Percentiles rank a stretch among this genome's conserved stretches.
phyloP scores from a whole-genome alignment of 92 coral and sea anemone genomes.

The Siderastrea siderea region DNA sequence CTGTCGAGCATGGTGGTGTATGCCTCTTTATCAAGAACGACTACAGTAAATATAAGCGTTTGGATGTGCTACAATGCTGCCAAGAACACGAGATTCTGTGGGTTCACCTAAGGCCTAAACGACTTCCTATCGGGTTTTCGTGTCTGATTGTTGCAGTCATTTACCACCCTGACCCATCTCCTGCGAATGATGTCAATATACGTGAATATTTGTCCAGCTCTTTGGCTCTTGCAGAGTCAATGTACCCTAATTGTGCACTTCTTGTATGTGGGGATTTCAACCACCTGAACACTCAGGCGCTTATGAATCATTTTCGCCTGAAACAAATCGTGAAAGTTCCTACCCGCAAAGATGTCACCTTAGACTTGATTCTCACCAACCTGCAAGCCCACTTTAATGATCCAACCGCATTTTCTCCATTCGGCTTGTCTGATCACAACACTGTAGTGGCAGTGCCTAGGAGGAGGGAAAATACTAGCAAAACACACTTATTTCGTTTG shows the following conservation, averaged over 20 bases:
- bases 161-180: slow-evolving; percentile 21
- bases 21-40: neutral
- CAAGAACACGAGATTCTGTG: too few relatives aligned
- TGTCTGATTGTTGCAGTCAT: slow-evolving; percentile 4
- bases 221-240: slow-evolving; percentile 24
- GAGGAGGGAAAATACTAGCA: slow-evolving; percentile 18
- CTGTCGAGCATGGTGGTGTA: slow-evolving; percentile 33
- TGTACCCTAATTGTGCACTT: slow-evolving; percentile 40
- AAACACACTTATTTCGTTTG: neutral
- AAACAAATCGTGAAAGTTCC: slow-evolving; percentile 50
- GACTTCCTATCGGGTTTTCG: too few relatives aligned
- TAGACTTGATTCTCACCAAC: slow-evolving; percentile 53
- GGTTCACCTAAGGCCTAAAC: too few relatives aligned
- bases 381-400: slow-evolving; percentile 20
- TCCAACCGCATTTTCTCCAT: slow-evolving; percentile 31
- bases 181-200: slow-evolving; percentile 1
- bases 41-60: neutral
- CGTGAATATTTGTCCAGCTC: slow-evolving; percentile 18
- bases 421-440: slow-evolving; percentile 71
- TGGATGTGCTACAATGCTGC: too few relatives aligned
- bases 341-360: neutral
- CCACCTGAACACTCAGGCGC: slow-evolving; percentile 7
- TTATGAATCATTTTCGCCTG: slow-evolving; percentile 37
- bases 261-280: slow-evolving; percentile 36
- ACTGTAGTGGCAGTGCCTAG: slow-evolving; percentile 22